Percentiles rank a stretch among this genome's conserved stretches.
These are phyloP conservation scores for Pseudotriccus pelzelni DNA, from an alignment of 2,797 vertebrate species.

Conservation along the genomic window DNA sequence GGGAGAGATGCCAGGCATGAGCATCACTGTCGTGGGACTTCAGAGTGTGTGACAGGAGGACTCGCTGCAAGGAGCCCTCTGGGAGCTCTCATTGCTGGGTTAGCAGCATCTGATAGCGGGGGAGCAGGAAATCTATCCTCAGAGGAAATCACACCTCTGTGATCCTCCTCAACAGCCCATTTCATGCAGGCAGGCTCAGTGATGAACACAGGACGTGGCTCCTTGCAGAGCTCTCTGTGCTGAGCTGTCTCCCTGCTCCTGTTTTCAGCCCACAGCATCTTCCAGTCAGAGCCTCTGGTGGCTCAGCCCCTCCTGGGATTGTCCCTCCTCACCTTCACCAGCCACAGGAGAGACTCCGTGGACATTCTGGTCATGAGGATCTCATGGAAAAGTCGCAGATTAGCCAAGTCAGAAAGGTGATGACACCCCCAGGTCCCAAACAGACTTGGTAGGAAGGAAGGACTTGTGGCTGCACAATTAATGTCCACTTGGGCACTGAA, in stretches of 20 bases:
- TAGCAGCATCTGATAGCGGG: not conserved
- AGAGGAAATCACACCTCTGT: not conserved
- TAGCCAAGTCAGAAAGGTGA: not conserved
- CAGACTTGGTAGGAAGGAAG: not conserved
- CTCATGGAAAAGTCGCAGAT: not conserved
- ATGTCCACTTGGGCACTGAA: not conserved
- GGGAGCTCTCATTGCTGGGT: not conserved
- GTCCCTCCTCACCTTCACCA: not conserved
- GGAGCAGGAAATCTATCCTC: not conserved
- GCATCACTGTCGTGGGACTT: rapidly evolving
- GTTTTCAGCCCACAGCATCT: not conserved
- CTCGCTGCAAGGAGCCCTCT: not conserved
- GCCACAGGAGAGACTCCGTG: rapidly evolving
- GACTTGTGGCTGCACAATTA: not conserved
- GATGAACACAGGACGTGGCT: not conserved
- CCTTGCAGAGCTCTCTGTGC: not conserved
- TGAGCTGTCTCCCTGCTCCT: not conserved
- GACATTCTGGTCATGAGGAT: not conserved
- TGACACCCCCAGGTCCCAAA: not conserved
- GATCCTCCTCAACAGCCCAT: not conserved
- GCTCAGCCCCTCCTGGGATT: not conserved
- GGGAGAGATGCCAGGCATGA: not conserved
- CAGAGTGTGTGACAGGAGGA: not conserved
- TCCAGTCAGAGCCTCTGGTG: not conserved
- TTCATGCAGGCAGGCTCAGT: not conserved